These are phyloP conservation scores for Torymus auratus DNA, from an alignment of 2,888 invertebrate species.

Conservation along the genomic window DNA sequence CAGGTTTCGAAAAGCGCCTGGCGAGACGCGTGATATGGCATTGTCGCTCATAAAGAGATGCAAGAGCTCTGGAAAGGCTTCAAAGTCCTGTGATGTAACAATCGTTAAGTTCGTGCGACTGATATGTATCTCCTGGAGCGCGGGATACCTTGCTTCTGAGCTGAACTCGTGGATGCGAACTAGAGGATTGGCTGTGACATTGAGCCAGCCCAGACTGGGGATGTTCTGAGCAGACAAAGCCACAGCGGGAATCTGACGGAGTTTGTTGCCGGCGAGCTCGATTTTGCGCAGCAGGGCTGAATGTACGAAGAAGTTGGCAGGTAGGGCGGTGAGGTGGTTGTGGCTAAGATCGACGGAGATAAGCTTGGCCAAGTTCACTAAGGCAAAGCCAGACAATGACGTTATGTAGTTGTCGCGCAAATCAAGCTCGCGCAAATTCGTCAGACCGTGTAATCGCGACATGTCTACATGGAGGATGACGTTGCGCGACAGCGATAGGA, in stretches of 20 bases:
- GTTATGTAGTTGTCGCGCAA: slow-evolving; percentile 86
- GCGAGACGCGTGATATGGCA: slow-evolving; percentile 87
- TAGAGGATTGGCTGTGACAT: slow-evolving; percentile 90
- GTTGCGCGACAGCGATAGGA: slow-evolving; percentile 83
- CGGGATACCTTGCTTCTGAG: slow-evolving; percentile 83
- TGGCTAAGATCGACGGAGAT: slow-evolving; percentile 86
- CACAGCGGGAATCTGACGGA: slow-evolving; percentile 87
- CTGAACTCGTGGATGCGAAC: slow-evolving; percentile 85
- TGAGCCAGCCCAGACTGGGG: slow-evolving; percentile 85
- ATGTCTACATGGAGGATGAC: slow-evolving; percentile 85
- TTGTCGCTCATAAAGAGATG: slow-evolving; percentile 86
- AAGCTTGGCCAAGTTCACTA: slow-evolving; percentile 85
- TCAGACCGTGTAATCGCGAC: slow-evolving; percentile 86
- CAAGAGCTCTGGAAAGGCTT: slow-evolving; percentile 87
- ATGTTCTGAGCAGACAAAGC: slow-evolving; percentile 86
- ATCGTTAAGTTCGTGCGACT: slow-evolving; percentile 88
- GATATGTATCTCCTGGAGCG: slow-evolving; percentile 89
- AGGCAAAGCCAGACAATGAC: slow-evolving; percentile 86
- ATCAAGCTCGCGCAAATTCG: slow-evolving; percentile 85
- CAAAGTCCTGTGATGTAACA: slow-evolving; percentile 90
- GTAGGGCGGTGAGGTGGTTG: slow-evolving; percentile 86
- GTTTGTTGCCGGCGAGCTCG: slow-evolving; percentile 87
- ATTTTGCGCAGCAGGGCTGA: slow-evolving; percentile 85
- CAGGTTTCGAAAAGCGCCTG: slow-evolving; percentile 89
- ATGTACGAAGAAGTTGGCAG: slow-evolving; percentile 88